A percentile compares a stretch with the other conserved stretches of the same genome.
phyloP scores from a whole-genome alignment of 2,888 invertebrate species.

The Eurytoma californica region DNA sequence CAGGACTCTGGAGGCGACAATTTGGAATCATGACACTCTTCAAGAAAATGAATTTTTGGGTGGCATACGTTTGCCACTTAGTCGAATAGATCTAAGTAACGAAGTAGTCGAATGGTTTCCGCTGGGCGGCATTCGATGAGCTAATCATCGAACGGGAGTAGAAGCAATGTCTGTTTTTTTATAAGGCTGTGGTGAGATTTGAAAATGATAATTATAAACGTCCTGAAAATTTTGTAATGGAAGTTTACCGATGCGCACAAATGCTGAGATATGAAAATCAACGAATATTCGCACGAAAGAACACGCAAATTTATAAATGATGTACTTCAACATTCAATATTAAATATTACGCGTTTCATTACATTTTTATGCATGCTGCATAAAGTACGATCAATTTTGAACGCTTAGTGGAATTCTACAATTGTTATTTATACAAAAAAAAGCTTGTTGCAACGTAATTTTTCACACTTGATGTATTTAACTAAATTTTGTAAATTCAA shows the following conservation, averaged over 20 bases:
- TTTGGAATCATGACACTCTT: conserved; percentile 95
- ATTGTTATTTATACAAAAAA: conserved; percentile 49
- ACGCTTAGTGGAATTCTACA: conserved; percentile 36
- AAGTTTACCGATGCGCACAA: conserved; percentile 47
- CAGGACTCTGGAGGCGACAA: conserved; percentile 90
- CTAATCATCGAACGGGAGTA: conserved; percentile 2
- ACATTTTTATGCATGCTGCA: conserved; percentile 37
- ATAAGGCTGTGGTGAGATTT: conserved; percentile 56
- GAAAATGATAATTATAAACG: conserved; percentile 23
- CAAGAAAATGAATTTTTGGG: conserved; percentile 97
- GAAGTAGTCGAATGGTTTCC: conserved; percentile 93
- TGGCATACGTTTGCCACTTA: conserved; percentile 89
- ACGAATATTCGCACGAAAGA: conserved; percentile 39
- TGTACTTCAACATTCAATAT: too few relatives aligned
- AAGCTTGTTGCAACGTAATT: conserved; percentile 28
- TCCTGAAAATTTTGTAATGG: conserved; percentile 36
- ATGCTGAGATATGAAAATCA: conserved; percentile 44
- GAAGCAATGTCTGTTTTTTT: conserved; percentile 25
- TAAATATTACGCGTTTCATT: conserved; percentile 6
- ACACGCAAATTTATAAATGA: too few relatives aligned
- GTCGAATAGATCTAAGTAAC: conserved; percentile 83
- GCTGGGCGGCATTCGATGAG: conserved; percentile 76
- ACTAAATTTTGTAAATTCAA: conserved; percentile 32
- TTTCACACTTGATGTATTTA: conserved; percentile 12
- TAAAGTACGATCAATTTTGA: conserved; percentile 28